Evolutionary conservation across 1,140 invertebrate genomes (phyloP).

Genomic region (Charaxes varanes): DNA sequence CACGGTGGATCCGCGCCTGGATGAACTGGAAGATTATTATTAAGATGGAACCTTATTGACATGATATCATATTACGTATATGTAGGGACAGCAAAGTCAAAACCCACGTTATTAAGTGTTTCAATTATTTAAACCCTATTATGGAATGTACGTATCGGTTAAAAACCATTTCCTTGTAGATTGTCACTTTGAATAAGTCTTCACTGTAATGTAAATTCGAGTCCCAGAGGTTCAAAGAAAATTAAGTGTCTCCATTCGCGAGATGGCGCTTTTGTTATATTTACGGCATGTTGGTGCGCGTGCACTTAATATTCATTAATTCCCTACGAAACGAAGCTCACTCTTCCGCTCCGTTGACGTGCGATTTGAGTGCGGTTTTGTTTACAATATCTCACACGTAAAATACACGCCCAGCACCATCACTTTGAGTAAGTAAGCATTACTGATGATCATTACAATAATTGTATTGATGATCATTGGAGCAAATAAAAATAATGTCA

Average conservation of each 20-base stretch:
- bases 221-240: conserved; percentile 31
- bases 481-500: no score
- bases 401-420: no score
- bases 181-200: conserved; percentile 19
- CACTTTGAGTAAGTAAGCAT: no score
- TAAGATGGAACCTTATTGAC: no score
- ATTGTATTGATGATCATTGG: no score
- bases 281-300: conserved; percentile 25
- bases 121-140: no score
- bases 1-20: no score
- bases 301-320: conserved; percentile 61
- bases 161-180: conserved; percentile 21
- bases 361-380: conserved; percentile 39
- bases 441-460: no score
- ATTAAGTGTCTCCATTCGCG: conserved; percentile 37
- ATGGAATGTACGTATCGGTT: conserved; percentile 7
- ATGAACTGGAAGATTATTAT: no score
- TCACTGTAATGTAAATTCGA: conserved; percentile 21
- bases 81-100: no score
- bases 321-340: conserved; percentile 32
- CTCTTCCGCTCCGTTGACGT: conserved; percentile 34
- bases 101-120: no score
- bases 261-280: conserved; percentile 34
- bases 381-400: conserved; percentile 24
- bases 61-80: no score